Evolutionary conservation across 2,113 vertebrate genomes (phyloP).

Genomic region (Terrapene triunguis): DNA sequence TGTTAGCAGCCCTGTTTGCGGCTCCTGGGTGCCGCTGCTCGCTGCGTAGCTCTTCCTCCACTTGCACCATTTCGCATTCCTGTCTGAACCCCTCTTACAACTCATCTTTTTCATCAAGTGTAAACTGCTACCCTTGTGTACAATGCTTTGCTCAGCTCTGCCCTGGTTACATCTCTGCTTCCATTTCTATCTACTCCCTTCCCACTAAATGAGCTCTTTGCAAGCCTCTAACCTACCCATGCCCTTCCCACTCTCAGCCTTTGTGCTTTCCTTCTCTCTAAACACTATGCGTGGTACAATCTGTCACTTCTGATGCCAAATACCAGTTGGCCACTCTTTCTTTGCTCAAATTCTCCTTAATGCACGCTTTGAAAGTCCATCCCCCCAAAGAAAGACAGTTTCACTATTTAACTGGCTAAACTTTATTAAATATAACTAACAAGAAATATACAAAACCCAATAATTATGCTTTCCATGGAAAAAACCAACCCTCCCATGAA

Average conservation of each 20-base stretch:
- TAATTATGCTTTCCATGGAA: background rate
- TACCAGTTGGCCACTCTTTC: background rate
- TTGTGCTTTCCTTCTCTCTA: background rate
- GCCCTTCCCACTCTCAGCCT: background rate
- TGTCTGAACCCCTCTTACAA: background rate
- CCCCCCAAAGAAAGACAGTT: background rate
- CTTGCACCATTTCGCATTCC: background rate
- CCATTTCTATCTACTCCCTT: background rate
- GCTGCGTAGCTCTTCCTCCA: background rate
- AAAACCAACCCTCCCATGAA: background rate
- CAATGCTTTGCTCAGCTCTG: background rate
- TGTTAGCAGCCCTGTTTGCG: too few relatives aligned
- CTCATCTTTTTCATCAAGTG: background rate
- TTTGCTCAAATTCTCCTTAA: background rate
- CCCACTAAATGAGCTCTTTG: background rate
- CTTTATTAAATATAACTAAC: background rate
- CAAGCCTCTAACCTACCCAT: background rate
- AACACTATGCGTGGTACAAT: background rate
- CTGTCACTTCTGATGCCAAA: background rate
- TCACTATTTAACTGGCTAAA: background rate
- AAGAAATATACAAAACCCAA: background rate
- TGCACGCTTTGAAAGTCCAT: background rate
- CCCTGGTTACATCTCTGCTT: background rate
- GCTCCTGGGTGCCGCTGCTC: too few relatives aligned
- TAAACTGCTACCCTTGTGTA: background rate